phyloP scores from a whole-genome alignment of 2,113 vertebrate species.

The Ursus arctos region DNA sequence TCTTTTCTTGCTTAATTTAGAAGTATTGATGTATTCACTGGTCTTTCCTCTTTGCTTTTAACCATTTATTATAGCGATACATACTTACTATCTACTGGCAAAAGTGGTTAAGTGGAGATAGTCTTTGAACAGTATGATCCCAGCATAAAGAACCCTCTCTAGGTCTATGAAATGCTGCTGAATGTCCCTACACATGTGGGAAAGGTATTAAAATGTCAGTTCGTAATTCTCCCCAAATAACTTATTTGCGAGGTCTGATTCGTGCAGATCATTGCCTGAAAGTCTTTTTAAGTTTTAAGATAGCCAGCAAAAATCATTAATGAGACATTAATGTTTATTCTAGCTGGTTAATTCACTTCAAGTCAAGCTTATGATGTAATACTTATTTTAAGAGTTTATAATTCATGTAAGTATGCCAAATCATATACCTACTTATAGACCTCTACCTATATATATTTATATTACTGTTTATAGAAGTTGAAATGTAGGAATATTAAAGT shows the following conservation, averaged over 20 bases:
- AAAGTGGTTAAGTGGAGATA: constrained; percentile 23
- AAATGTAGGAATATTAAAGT: neutral
- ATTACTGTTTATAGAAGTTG: neutral
- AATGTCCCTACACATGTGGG: neutral
- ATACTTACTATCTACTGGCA: constrained; percentile 51
- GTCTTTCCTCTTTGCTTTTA: constrained; percentile 42
- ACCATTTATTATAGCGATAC: constrained; percentile 22
- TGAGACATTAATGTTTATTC: constrained; percentile 7
- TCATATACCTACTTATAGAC: neutral
- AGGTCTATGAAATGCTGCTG: neutral
- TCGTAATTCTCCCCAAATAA: constrained; percentile 20
- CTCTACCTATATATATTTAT: neutral
- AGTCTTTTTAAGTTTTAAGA: constrained; percentile 29
- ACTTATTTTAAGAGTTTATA: neutral
- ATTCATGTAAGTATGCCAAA: constrained; percentile 8
- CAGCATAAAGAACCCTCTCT: neutral
- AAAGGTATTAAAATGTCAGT: constrained; percentile 31
- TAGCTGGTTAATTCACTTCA: constrained; percentile 41
- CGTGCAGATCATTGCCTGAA: neutral
- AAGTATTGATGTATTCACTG: neutral
- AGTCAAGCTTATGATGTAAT: neutral
- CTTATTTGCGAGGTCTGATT: neutral
- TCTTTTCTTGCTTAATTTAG: constrained; percentile 23
- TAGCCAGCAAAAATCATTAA: neutral
- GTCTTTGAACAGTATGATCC: neutral